A percentile compares a stretch with the other conserved stretches of the same genome.
These are phyloP conservation scores for Apotomis betuletana DNA, from an alignment of 2,888 invertebrate genomes.

Conservation along the genomic window DNA sequence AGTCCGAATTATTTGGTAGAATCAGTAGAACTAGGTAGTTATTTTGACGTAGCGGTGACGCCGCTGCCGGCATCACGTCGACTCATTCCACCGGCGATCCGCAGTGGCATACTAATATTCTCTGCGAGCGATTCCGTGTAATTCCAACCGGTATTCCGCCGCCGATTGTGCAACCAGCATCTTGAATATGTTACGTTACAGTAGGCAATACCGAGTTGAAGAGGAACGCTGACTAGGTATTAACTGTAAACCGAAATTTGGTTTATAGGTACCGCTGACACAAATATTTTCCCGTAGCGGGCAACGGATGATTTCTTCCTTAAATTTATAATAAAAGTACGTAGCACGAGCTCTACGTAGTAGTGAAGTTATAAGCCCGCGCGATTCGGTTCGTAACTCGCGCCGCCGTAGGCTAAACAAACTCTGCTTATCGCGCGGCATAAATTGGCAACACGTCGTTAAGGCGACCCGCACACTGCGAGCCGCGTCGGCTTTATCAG, in stretches of 20 bases:
- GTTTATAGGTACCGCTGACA: background rate
- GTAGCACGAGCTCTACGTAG: conserved; percentile 45
- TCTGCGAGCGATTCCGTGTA: conserved; percentile 74
- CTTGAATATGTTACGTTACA: conserved; percentile 75
- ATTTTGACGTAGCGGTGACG: conserved; percentile 67
- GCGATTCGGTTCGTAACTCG: conserved; percentile 67
- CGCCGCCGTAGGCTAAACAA: conserved; percentile 75
- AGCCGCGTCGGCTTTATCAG: conserved; percentile 74
- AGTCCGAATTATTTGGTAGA: conserved; percentile 59
- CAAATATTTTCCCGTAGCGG: conserved; percentile 3
- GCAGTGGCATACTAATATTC: conserved; percentile 78
- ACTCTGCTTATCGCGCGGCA: conserved; percentile 80
- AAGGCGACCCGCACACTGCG: conserved; percentile 76
- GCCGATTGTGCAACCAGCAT: conserved; percentile 71
- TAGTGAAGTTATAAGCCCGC: conserved; percentile 53
- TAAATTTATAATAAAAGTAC: conserved; percentile 7
- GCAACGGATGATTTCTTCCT: background rate
- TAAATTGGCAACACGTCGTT: conserved; percentile 83
- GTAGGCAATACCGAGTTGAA: conserved; percentile 48
- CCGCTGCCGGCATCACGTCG: conserved; percentile 69
- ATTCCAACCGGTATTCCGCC: conserved; percentile 70
- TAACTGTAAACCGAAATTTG: background rate
- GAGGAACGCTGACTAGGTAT: conserved; percentile 46
- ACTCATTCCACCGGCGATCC: conserved; percentile 77
- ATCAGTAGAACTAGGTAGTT: conserved; percentile 63